These are phyloP conservation scores for Diabrotica balteata DNA, from an alignment of 2,888 invertebrate species.

Conservation along the genomic window DNA sequence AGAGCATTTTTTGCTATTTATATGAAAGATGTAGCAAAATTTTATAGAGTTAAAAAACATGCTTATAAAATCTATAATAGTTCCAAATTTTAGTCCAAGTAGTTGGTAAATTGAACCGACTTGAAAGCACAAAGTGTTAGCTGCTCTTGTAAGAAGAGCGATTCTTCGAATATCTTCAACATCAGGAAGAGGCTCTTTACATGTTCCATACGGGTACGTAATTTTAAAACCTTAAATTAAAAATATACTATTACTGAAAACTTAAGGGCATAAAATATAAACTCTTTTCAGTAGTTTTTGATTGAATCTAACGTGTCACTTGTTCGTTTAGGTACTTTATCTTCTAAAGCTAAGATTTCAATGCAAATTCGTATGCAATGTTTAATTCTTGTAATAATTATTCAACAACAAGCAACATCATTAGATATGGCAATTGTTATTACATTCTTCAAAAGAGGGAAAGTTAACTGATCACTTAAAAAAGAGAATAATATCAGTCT, in stretches of 20 bases:
- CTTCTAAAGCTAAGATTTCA: not conserved
- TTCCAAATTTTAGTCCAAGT: conserved; percentile 14
- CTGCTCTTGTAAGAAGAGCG: conserved; percentile 5
- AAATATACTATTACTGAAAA: not conserved
- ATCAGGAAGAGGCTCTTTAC: conserved; percentile 3
- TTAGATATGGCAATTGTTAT: too few species aligned
- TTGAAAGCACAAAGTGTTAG: not conserved
- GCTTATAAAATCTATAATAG: conserved; percentile 19
- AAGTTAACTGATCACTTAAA: too few species aligned
- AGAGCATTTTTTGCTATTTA: conserved; percentile 9
- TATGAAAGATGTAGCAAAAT: conserved; percentile 16
- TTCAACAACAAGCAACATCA: too few species aligned
- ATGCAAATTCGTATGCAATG: too few species aligned
- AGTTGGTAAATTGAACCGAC: conserved; percentile 15
- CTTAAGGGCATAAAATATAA: too few species aligned
- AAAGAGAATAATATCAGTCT: too few species aligned
- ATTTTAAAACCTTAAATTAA: conserved; percentile 7
- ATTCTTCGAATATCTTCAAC: not conserved
- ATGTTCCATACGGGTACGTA: conserved; percentile 12
- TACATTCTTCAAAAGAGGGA: too few species aligned
- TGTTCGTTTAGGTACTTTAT: too few species aligned
- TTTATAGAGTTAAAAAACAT: conserved; percentile 12
- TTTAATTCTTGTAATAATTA: too few species aligned
- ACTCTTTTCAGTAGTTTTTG: too few species aligned
- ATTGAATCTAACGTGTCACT: too few species aligned